Percentiles rank a stretch among this genome's conserved stretches.
phyloP scores from a whole-genome alignment of 2,113 vertebrate genomes.

The Boulengeromyrus knoepffleri region DNA sequence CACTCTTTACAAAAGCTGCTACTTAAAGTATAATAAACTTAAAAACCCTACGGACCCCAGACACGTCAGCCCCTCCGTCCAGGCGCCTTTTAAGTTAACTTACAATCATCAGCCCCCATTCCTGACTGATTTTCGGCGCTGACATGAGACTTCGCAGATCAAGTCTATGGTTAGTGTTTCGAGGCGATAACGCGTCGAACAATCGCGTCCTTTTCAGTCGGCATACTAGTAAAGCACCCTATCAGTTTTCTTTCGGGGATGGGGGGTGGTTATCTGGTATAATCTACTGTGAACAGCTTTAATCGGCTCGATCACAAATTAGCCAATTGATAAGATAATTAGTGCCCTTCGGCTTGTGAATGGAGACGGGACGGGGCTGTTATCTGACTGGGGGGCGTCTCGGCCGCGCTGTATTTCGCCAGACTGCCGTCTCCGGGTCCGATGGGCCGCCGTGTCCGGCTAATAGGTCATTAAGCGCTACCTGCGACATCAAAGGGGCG shows the following conservation, averaged over 20 bases:
- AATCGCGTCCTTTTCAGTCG: neutral
- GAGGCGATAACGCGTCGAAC: conserved; percentile 20
- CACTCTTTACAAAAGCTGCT: neutral
- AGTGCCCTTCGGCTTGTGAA: conserved; percentile 20
- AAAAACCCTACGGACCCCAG: neutral
- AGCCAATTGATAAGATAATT: conserved; percentile 30
- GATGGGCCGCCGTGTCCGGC: conserved; percentile 30
- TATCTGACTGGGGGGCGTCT: conserved; percentile 26
- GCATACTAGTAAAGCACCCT: conserved; percentile 12
- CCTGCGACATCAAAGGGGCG: conserved; percentile 37
- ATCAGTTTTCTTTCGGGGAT: neutral
- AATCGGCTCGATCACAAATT: conserved; percentile 33
- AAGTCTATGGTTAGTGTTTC: conserved; percentile 8
- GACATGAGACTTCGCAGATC: conserved; percentile 13
- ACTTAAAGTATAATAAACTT: neutral
- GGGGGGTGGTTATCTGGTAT: conserved; percentile 11
- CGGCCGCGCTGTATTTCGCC: conserved; percentile 5
- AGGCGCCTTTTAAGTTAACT: neutral
- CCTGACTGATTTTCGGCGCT: neutral
- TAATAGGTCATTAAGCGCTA: conserved; percentile 45
- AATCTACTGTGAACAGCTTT: conserved; percentile 25
- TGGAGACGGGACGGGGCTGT: conserved; percentile 19
- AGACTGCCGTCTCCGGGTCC: conserved; percentile 41
- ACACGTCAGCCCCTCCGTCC: neutral
- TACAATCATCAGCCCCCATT: neutral